Percentiles rank a stretch among this genome's conserved stretches.
phyloP scores from a whole-genome alignment of 2,797 vertebrate species.

The Epinephelus malabaricus region DNA sequence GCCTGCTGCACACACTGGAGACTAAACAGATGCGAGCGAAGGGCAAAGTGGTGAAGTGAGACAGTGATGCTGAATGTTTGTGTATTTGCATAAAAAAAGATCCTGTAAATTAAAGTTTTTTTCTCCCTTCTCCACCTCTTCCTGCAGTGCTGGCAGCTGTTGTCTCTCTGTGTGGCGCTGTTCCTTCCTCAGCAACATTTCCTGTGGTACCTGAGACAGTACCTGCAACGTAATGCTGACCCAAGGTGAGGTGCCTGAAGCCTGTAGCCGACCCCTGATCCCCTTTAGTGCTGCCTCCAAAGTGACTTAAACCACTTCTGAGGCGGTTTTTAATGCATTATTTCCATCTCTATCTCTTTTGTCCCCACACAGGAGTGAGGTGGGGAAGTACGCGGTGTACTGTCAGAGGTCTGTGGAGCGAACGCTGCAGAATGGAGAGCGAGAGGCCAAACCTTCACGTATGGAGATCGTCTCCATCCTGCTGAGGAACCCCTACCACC shows the following conservation, averaged over 20 bases:
- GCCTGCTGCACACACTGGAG: constrained; percentile 20
- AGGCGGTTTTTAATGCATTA: background rate
- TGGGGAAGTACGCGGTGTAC: constrained; percentile 95
- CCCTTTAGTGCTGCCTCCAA: no score
- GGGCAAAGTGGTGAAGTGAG: background rate
- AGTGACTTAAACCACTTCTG: background rate
- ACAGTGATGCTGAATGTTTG: background rate
- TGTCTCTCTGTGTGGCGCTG: constrained; percentile 94
- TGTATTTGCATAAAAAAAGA: background rate
- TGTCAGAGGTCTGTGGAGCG: constrained; percentile 94
- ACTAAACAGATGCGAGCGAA: background rate
- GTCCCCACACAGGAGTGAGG: constrained; percentile 87
- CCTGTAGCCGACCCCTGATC: background rate
- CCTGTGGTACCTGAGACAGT: constrained; percentile 95
- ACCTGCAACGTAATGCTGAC: constrained; percentile 92
- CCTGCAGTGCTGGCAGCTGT: constrained; percentile 95
- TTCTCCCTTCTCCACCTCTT: background rate
- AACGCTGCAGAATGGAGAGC: constrained; percentile 91
- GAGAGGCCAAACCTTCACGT: constrained; percentile 94
- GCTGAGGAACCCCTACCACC: constrained; percentile 96
- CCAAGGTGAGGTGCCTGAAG: constrained; percentile 85
- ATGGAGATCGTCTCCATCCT: constrained; percentile 98
- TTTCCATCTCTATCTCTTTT: background rate
- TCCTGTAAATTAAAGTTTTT: background rate
- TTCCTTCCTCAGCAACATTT: constrained; percentile 97